Evolutionary conservation across 2,888 invertebrate genomes (phyloP).

Genomic region (Andrena minutula): DNA sequence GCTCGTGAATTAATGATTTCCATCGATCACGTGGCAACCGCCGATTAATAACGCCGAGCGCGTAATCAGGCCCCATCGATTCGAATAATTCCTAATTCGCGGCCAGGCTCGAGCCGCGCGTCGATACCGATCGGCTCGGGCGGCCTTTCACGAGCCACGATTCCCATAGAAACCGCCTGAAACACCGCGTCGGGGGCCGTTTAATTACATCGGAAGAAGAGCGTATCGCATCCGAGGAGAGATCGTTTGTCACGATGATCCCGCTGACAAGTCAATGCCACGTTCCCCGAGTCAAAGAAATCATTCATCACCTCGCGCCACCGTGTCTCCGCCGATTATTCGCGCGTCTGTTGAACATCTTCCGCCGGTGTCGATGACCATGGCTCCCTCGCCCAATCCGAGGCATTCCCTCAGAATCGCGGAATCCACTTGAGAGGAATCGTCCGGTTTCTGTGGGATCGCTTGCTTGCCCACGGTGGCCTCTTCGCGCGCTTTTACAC

Average conservation of each 20-base stretch:
- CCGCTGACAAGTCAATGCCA: constrained; percentile 68
- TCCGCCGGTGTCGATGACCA: neutral
- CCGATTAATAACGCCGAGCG: constrained; percentile 36
- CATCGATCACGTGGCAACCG: constrained; percentile 45
- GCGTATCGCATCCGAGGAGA: constrained; percentile 49
- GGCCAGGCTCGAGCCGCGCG: constrained; percentile 1
- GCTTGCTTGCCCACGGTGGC: neutral
- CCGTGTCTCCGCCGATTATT: constrained; percentile 48
- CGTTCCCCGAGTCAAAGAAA: constrained; percentile 63
- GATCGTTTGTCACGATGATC: constrained; percentile 73
- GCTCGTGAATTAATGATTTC: constrained; percentile 46
- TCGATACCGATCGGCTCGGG: constrained; percentile 14
- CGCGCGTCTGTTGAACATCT: constrained; percentile 45
- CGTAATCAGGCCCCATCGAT: constrained; percentile 29
- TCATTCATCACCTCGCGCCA: constrained; percentile 55
- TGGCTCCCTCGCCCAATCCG: neutral
- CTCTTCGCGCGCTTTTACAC: constrained; percentile 44
- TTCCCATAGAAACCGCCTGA: constrained; percentile 18
- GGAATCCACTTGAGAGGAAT: neutral
- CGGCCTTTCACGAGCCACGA: constrained; percentile 8
- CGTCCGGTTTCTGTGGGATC: neutral
- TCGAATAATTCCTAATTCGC: constrained; percentile 41
- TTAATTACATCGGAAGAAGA: constrained; percentile 52
- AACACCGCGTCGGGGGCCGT: constrained; percentile 21
- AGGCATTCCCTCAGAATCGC: constrained; percentile 7